phyloP scores from a whole-genome alignment of 2,888 invertebrate genomes.

The Pandemis cinnamomeana region DNA sequence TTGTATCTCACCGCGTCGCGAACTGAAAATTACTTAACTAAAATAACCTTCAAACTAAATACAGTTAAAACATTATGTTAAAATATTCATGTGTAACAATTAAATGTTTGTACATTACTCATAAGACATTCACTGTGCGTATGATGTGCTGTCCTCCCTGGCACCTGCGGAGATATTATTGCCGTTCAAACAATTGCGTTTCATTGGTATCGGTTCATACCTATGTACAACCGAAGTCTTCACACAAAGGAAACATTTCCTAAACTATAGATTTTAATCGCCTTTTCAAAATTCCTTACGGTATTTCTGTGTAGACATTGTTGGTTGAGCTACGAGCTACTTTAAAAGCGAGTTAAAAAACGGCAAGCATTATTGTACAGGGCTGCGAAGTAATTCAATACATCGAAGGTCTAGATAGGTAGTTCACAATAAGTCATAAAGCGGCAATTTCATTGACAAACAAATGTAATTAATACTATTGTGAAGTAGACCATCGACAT shows the following conservation, averaged over 20 bases:
- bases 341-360: too few relatives aligned
- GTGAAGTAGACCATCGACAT: too few relatives aligned
- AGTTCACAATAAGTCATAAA: too few relatives aligned
- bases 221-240: too few relatives aligned
- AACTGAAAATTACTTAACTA: constrained; percentile 7
- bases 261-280: neutral
- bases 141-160: constrained; percentile 21
- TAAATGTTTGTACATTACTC: constrained; percentile 35
- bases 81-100: constrained; percentile 31
- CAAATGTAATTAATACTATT: too few relatives aligned
- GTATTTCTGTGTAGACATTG: neutral
- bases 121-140: constrained; percentile 20
- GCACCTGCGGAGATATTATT: constrained; percentile 23
- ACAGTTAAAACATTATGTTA: constrained; percentile 18
- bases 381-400: too few relatives aligned
- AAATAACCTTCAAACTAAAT: constrained; percentile 21
- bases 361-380: too few relatives aligned
- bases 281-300: neutral
- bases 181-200: constrained; percentile 1
- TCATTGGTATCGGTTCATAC: neutral
- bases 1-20: neutral
- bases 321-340: too few relatives aligned
- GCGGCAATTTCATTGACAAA: too few relatives aligned
- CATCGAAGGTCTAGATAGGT: too few relatives aligned
- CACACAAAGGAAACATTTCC: neutral